A percentile compares a stretch with the other conserved stretches of the same genome.
phyloP scores from a whole-genome alignment of 2,113 vertebrate species.

The Melanocharis versteri region DNA sequence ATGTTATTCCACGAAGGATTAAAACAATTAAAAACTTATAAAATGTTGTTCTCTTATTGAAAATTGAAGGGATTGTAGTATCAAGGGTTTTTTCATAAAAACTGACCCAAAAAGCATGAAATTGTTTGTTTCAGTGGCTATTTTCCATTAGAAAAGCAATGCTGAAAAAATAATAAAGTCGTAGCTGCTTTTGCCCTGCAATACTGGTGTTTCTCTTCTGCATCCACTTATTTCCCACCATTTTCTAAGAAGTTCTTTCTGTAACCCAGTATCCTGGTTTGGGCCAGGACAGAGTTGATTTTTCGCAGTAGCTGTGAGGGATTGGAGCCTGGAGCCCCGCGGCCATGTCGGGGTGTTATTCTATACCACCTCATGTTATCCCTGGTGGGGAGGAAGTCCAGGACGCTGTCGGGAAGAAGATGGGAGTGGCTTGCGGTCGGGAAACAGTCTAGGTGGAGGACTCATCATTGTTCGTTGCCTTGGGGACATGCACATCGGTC shows the following conservation, averaged over 20 bases:
- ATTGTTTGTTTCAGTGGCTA: neutral
- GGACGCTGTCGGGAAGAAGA: neutral
- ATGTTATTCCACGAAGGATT: neutral
- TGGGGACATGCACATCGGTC: accelerated
- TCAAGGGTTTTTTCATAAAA: neutral
- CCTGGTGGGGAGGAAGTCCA: neutral
- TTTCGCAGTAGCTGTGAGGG: neutral
- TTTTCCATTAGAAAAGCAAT: neutral
- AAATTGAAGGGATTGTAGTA: neutral
- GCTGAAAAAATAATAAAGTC: neutral
- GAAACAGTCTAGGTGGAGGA: neutral
- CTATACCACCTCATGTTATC: no score
- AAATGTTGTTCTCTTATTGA: neutral
- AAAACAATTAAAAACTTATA: neutral
- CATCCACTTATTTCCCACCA: neutral
- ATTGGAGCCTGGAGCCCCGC: neutral
- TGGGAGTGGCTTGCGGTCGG: neutral
- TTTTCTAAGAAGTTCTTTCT: neutral
- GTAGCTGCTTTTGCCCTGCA: neutral
- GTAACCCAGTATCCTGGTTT: neutral
- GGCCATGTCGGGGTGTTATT: neutral
- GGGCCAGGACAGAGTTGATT: neutral
- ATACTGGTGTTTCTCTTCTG: neutral
- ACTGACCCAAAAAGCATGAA: neutral
- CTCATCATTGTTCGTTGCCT: neutral